These are phyloP conservation scores for Chloroclysta siterata DNA, from an alignment of 2,888 invertebrate genomes.

Conservation along the genomic window DNA sequence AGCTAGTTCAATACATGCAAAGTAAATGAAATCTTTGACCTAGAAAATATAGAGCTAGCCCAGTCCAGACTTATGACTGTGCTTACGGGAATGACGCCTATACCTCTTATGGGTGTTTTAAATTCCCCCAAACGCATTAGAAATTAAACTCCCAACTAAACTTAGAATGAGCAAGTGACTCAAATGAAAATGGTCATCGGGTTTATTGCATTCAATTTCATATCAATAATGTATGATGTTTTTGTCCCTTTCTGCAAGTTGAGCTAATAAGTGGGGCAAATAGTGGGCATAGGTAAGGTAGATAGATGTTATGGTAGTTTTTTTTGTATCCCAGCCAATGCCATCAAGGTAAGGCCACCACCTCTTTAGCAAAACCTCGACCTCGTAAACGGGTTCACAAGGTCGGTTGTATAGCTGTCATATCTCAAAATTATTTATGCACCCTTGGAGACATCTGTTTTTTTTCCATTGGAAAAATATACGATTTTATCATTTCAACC, in stretches of 20 bases:
- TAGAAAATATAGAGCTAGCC: not conserved
- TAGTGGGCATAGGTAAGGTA: too few relatives aligned
- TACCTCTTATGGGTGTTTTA: too few relatives aligned
- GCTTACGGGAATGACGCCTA: not conserved
- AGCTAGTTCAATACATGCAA: not conserved
- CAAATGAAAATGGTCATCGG: not conserved
- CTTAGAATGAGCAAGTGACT: too few relatives aligned
- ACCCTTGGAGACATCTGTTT: not conserved
- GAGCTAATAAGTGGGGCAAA: too few relatives aligned
- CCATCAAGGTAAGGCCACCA: not conserved
- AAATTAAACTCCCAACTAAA: too few relatives aligned
- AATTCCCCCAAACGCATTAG: too few relatives aligned
- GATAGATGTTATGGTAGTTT: too few relatives aligned
- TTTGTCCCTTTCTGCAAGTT: not conserved
- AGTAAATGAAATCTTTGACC: not conserved
- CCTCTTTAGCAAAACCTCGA: not conserved
- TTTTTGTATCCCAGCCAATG: too few relatives aligned
- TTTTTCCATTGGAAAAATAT: not conserved
- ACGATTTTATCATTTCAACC: not conserved
- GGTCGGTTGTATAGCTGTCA: slow-evolving; percentile 8
- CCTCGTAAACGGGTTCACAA: slow-evolving; percentile 13
- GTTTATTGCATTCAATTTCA: not conserved
- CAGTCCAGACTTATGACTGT: not conserved
- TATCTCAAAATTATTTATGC: not conserved
- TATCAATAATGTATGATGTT: too few relatives aligned